Evolutionary conservation across 2,113 vertebrate genomes (phyloP), one percentile per base, ranked within the genome.

Genomic region (Noturus placidus): DNA sequence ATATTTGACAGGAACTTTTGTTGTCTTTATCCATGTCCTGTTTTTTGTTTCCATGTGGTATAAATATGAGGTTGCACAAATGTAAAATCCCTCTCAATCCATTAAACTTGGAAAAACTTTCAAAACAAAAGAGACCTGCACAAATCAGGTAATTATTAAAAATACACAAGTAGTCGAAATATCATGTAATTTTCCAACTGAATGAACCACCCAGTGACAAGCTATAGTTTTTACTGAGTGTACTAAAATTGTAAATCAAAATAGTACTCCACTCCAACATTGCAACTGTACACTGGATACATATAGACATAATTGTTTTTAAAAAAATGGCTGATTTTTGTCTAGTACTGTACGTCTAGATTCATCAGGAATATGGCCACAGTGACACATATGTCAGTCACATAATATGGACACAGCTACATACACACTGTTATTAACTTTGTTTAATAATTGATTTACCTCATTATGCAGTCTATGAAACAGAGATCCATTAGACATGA

Each of bases 401-500:
- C 8, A 13, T 54, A 30, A 17, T 80, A 35, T 57, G 6, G 3
- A 38, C 35, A 30, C 38, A 33, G 22, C 17, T 27, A 56, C 50
- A 78, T 67, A 69, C 67, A 33, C 30, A 69, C 69, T 10, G 33
- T 70, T 35, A 38, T 42, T 25, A 46, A 35, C 67, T 8, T 69
- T 30, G 65, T 69, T 69, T 54, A 50, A 35, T 56, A 57, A 17
- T 22, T 69, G 59, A 33, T 52, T 89, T 92, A 95, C 95, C 86
- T 89, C 69, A 56, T 87, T 91, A 57, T 96, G 95, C 3, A 97
- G 92, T 80, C 91, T 93, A 83, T 92, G 87, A 84, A 87, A 93
- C 30, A 96, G 93, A 0, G 95, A 96, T 83, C 96, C 94, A 0
- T 95, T 95, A 69, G 86, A 90, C 83, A 96, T 92, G 88, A 92